Conservation (phyloP, 2,888 invertebrate genomes). For the Drosophila diplacantha region DNA sequence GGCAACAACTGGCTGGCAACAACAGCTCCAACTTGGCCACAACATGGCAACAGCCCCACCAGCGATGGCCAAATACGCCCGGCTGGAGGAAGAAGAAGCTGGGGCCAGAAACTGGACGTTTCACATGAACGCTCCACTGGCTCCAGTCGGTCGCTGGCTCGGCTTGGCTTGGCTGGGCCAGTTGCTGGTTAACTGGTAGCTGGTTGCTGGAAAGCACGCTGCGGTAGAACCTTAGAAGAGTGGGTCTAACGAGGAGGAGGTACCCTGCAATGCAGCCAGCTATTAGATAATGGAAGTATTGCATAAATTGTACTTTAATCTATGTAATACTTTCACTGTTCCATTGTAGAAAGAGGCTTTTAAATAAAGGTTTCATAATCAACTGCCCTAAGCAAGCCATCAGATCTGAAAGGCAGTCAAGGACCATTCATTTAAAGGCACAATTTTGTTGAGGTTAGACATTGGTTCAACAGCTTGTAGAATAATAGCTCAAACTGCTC, state of each 20-base stretch:
- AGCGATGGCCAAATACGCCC: constrained; percentile 19
- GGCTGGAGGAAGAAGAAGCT: constrained; percentile 20
- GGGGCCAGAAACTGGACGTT: constrained; percentile 69
- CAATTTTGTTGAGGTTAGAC: too few relatives aligned
- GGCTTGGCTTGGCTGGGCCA: constrained; percentile 1
- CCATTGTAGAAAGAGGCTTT: too few relatives aligned
- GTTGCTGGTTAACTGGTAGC: constrained; percentile 21
- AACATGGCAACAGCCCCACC: constrained; percentile 27
- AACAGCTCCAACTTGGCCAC: constrained; percentile 22
- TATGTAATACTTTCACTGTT: too few relatives aligned
- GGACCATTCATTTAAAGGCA: too few relatives aligned
- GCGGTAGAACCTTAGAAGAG: background rate
- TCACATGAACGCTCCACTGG: constrained; percentile 75
- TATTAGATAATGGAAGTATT: background rate
- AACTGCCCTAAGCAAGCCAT: too few relatives aligned
- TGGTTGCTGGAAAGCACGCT: constrained; percentile 3
- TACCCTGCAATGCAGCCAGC: background rate
- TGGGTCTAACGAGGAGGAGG: background rate
- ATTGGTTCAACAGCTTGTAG: too few relatives aligned
- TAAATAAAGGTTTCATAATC: too few relatives aligned
- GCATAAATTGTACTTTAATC: too few relatives aligned
- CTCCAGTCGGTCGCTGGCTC: constrained; percentile 48
- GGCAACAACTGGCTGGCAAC: constrained; percentile 20
- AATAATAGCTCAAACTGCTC: too few relatives aligned
- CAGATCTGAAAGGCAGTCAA: too few relatives aligned